phyloP scores from a whole-genome alignment of 2,888 invertebrate species.

The Torymus aiolomorphi region DNA sequence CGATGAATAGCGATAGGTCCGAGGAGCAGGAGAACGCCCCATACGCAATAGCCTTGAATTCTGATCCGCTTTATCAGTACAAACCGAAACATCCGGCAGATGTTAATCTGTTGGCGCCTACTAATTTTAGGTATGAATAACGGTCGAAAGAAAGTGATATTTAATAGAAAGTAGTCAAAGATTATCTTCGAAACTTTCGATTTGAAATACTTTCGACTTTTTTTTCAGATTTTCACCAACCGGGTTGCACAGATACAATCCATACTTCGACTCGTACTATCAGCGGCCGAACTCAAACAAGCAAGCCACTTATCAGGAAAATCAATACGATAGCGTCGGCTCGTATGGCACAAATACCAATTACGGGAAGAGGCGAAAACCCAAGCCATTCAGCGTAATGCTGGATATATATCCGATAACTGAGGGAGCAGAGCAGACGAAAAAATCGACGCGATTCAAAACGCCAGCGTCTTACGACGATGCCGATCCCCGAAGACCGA shows the following conservation, averaged over 20 bases:
- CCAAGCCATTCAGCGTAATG: conserved; percentile 81
- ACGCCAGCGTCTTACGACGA: conserved; percentile 59
- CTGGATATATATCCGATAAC: conserved; percentile 81
- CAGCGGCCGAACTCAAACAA: conserved; percentile 64
- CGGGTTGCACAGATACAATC: conserved; percentile 68
- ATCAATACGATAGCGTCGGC: conserved; percentile 63
- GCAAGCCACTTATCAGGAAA: conserved; percentile 58
- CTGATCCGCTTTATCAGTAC: conserved; percentile 83
- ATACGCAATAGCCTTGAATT: conserved; percentile 68
- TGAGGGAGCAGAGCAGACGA: conserved; percentile 68
- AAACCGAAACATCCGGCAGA: conserved; percentile 86
- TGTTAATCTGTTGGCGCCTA: conserved; percentile 83
- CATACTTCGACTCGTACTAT: conserved; percentile 66
- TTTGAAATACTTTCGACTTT: too few relatives aligned
- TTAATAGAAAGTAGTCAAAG: background rate
- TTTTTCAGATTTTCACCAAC: conserved; percentile 69
- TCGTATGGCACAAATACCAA: conserved; percentile 56
- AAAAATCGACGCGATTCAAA: conserved; percentile 57
- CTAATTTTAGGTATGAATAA: conserved; percentile 68
- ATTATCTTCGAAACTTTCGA: background rate
- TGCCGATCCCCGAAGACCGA: conserved; percentile 65
- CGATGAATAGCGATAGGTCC: conserved; percentile 66
- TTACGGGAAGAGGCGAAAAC: conserved; percentile 66
- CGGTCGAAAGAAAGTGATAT: background rate
- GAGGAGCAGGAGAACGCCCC: conserved; percentile 65